These are phyloP conservation scores for Syngnathus acus DNA, from an alignment of 2,797 vertebrate species.

Conservation along the genomic window DNA sequence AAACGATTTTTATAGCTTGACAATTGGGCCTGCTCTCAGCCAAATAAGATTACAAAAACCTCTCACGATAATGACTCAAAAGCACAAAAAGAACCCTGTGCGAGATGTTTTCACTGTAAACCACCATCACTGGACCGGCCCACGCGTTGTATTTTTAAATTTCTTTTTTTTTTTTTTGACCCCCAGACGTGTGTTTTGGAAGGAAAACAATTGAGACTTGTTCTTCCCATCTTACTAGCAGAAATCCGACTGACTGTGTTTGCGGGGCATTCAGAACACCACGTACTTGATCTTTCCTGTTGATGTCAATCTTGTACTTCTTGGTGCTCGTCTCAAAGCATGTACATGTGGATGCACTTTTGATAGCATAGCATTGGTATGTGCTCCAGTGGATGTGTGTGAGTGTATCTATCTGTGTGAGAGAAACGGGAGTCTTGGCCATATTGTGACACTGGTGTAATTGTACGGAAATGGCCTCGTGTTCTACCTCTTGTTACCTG, in stretches of 20 bases:
- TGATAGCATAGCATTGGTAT: conserved; percentile 54
- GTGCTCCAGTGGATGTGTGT: conserved; percentile 32
- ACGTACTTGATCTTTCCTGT: conserved; percentile 74
- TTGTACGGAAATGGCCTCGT: conserved; percentile 75
- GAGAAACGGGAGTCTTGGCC: conserved; percentile 37
- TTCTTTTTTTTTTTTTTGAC: neutral
- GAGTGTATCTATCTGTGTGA: conserved; percentile 22
- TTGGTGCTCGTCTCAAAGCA: conserved; percentile 71
- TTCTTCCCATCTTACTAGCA: conserved; percentile 35
- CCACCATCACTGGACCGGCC: conserved; percentile 42
- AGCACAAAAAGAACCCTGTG: conserved; percentile 71
- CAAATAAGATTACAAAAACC: conserved; percentile 72
- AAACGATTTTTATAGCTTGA: conserved; percentile 63
- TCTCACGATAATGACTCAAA: conserved; percentile 55
- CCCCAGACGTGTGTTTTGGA: neutral
- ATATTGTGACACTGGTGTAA: conserved; percentile 58
- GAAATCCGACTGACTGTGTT: conserved; percentile 71
- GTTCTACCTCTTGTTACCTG: conserved; percentile 83
- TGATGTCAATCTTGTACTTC: conserved; percentile 69
- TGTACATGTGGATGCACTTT: conserved; percentile 75
- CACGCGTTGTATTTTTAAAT: neutral
- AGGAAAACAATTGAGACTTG: conserved; percentile 1
- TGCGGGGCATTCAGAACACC: conserved; percentile 73
- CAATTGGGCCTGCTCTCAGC: conserved; percentile 61
- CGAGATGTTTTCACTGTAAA: conserved; percentile 69